phyloP scores from a whole-genome alignment of 92 coral and sea anemone genomes.

The Diadumene lineata region DNA sequence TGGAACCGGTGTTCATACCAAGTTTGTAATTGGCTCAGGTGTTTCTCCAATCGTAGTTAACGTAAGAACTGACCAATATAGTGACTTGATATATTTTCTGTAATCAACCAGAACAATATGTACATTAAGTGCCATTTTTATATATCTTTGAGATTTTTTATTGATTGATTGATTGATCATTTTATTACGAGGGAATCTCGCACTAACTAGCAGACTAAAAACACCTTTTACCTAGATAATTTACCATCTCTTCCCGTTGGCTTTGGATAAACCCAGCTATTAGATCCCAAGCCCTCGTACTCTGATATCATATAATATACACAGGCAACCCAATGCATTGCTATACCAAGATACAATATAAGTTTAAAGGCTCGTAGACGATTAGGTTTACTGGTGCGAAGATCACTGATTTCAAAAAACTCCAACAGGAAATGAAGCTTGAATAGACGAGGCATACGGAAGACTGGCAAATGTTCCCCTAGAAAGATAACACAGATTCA shows the following conservation, averaged over 20 bases:
- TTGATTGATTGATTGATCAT: too few species aligned
- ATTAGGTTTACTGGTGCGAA: slow-evolving; percentile 88
- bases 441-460: slow-evolving; percentile 75
- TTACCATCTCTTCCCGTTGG: slow-evolving; percentile 55
- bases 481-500: background rate
- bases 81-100: slow-evolving; percentile 92
- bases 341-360: slow-evolving; percentile 82
- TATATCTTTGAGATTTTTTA: too few species aligned
- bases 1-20: slow-evolving; percentile 10
- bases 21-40: slow-evolving; percentile 73
- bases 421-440: slow-evolving; percentile 78
- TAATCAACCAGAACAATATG: background rate
- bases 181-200: too few species aligned
- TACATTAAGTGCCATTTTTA: background rate
- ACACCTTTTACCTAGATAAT: slow-evolving; percentile 77
- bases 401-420: slow-evolving; percentile 87
- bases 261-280: slow-evolving; percentile 86
- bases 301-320: slow-evolving; percentile 89
- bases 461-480: slow-evolving; percentile 36
- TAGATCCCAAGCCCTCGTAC: slow-evolving; percentile 92
- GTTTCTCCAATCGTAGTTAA: slow-evolving; percentile 97
- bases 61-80: slow-evolving; percentile 93
- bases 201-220: too few species aligned
- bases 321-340: slow-evolving; percentile 97
- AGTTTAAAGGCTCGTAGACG: slow-evolving; percentile 89